Evolutionary conservation across 2,797 vertebrate species (phyloP).

Genomic region (Hydrocynus forskahlii): DNA sequence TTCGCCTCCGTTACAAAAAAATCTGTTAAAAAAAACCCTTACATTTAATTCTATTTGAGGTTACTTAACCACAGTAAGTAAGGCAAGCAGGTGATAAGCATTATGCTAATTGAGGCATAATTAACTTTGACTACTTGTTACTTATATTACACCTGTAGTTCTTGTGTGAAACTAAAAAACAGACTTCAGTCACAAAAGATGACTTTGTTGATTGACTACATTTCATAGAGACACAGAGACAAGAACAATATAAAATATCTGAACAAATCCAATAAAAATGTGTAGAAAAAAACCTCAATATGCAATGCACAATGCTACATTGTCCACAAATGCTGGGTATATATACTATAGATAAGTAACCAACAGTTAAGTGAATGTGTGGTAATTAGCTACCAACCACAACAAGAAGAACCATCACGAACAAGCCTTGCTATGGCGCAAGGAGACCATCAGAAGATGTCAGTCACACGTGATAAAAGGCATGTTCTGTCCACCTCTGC

Average conservation of each 20-base stretch:
- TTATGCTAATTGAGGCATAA: not conserved
- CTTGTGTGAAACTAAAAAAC: not conserved
- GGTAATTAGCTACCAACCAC: not conserved
- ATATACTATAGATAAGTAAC: too few species aligned
- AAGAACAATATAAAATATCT: too few species aligned
- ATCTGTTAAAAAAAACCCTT: too few species aligned
- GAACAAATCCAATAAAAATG: too few species aligned
- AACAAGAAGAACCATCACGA: conserved; percentile 1
- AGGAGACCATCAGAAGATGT: conserved; percentile 30
- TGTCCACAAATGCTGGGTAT: too few species aligned
- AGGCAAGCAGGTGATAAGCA: not conserved
- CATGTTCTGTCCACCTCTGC: conserved; percentile 18
- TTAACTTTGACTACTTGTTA: not conserved
- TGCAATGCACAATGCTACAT: too few species aligned
- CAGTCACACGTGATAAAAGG: conserved; percentile 36
- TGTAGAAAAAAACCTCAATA: too few species aligned
- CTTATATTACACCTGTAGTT: not conserved
- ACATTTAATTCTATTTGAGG: too few species aligned
- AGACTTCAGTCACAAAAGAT: not conserved
- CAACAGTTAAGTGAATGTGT: too few species aligned
- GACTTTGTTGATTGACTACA: not conserved
- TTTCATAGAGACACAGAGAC: not conserved
- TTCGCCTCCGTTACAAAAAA: too few species aligned
- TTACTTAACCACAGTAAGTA: not conserved
- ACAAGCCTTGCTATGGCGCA: conserved; percentile 1